Percentiles rank a stretch among this genome's conserved stretches.
These are phyloP conservation scores for Mesaphorura yosii DNA, from an alignment of 1,140 invertebrate species.

Conservation along the genomic window DNA sequence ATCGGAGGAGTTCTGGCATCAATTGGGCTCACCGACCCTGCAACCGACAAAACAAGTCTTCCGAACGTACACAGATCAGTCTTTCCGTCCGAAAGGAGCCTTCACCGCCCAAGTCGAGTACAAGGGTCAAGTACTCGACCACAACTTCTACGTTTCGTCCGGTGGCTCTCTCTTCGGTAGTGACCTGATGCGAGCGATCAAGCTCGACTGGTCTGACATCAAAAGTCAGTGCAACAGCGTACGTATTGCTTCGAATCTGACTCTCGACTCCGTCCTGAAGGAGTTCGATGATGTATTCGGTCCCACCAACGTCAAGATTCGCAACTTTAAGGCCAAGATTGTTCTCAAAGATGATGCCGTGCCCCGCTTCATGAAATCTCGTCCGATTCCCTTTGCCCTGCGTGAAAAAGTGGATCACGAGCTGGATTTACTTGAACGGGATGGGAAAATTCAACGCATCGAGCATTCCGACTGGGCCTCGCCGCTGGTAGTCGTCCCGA, in stretches of 20 bases:
- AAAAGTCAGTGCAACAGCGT: neutral
- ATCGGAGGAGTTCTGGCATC: neutral
- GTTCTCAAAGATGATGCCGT: constrained; percentile 13
- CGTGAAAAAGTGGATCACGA: constrained; percentile 35
- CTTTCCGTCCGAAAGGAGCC: neutral
- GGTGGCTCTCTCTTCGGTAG: constrained; percentile 5
- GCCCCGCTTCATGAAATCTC: constrained; percentile 35
- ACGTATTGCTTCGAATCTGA: neutral
- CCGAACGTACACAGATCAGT: neutral
- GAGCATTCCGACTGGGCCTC: constrained; percentile 41
- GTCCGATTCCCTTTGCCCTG: constrained; percentile 37
- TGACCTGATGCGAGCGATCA: neutral
- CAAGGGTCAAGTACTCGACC: neutral
- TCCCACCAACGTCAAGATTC: neutral
- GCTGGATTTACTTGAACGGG: constrained; percentile 33
- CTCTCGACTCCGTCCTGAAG: neutral
- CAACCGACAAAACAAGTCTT: neutral
- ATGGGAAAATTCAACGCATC: constrained; percentile 33
- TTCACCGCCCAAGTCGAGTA: neutral
- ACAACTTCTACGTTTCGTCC: neutral
- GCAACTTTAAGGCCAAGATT: constrained; percentile 5
- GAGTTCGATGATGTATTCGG: constrained; percentile 13
- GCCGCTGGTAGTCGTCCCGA: constrained; percentile 41
- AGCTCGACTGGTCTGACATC: neutral
- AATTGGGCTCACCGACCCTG: neutral